Evolutionary conservation across 2,888 invertebrate genomes (phyloP).

Genomic region (Pinctada fucata): DNA sequence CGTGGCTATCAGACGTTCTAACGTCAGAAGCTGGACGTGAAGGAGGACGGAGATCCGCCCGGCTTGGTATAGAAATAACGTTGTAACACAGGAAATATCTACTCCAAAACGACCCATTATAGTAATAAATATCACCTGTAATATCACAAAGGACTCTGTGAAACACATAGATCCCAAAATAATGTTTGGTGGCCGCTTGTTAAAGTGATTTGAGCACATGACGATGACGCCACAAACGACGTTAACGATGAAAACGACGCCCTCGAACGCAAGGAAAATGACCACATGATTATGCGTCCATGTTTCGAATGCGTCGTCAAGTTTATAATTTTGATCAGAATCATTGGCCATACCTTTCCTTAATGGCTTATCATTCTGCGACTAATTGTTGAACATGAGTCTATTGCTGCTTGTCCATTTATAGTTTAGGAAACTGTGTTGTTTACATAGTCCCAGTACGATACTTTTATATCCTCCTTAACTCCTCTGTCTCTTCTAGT

Average conservation of each 20-base stretch:
- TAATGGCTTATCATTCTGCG: too few relatives aligned
- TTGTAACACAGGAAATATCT: not conserved
- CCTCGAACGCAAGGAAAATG: not conserved
- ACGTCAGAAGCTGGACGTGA: not conserved
- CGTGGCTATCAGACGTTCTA: not conserved
- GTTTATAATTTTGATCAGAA: too few relatives aligned
- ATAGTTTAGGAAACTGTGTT: not conserved
- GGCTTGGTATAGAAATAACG: not conserved
- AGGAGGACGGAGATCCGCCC: not conserved
- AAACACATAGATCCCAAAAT: not conserved
- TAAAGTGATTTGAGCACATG: not conserved
- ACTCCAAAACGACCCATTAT: not conserved
- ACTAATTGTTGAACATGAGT: too few relatives aligned
- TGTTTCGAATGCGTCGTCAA: not conserved
- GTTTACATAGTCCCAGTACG: not conserved
- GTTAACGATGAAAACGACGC: not conserved
- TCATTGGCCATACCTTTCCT: too few relatives aligned
- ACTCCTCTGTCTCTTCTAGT: too few relatives aligned
- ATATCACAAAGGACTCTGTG: not conserved
- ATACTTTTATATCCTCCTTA: too few relatives aligned
- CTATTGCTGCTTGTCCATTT: not conserved
- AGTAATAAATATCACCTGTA: not conserved
- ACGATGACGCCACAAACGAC: not conserved
- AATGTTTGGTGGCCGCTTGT: not conserved
- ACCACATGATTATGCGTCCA: not conserved